Evolutionary conservation across 1,140 invertebrate genomes (phyloP).

Genomic region (Sipha flava): DNA sequence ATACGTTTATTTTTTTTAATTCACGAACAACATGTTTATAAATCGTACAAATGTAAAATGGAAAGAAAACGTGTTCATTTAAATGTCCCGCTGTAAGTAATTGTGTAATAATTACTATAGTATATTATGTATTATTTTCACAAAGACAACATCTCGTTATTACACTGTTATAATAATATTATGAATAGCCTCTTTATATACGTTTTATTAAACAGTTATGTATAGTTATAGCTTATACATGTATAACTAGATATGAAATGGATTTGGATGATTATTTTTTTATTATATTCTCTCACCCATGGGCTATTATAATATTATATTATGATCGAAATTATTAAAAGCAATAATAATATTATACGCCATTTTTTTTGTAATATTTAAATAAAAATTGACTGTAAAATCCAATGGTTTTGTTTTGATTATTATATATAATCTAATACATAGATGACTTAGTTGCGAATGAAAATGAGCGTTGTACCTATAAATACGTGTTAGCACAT

Average conservation of each 20-base stretch:
- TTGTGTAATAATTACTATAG: too few relatives aligned
- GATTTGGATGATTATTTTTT: neutral
- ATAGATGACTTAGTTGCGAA: too few relatives aligned
- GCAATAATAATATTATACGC: constrained; percentile 7
- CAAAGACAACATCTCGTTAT: neutral
- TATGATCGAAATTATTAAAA: neutral
- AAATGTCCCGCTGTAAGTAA: too few relatives aligned
- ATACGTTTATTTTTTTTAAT: neutral
- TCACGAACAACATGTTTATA: neutral
- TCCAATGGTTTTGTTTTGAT: neutral
- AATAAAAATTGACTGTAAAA: neutral
- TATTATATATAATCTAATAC: neutral
- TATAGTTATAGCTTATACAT: neutral
- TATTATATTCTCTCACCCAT: neutral
- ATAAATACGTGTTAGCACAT: too few relatives aligned
- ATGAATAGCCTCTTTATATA: neutral
- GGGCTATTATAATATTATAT: neutral
- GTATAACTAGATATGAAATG: neutral
- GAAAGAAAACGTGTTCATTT: too few relatives aligned
- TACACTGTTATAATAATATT: too few relatives aligned
- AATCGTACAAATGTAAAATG: neutral
- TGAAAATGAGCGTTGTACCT: too few relatives aligned
- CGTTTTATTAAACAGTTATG: neutral
- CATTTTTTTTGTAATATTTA: constrained; percentile 7
- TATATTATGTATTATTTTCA: too few relatives aligned